Base-by-base conservation (phyloP, 2,797 vertebrate species). In the Nannoperca obscura region DNA sequence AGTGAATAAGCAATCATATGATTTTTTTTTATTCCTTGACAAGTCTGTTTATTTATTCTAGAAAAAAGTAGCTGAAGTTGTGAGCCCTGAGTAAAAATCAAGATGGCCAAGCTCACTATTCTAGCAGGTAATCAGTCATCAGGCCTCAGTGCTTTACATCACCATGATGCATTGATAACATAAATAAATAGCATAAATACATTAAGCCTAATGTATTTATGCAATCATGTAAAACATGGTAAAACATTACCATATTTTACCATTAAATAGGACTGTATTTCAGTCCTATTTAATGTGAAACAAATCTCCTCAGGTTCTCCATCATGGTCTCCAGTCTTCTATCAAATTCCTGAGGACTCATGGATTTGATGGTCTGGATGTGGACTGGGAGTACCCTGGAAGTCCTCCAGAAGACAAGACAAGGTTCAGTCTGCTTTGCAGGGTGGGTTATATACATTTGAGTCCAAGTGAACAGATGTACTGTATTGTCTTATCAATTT, bases 311-410 rank as follows among this genome's bases (percentile, higher is more conserved):
- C 66, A 97, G 96, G 88, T 97, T 96, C 87, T 95, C 95, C 65
- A 76, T 83, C 15, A 96, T 95, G 96, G 90, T 96, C 49, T 93
- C 95, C 86, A 85, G 61, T 57, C 96, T 0, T 87, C 93, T 0
- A 93, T 95, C 46, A 84, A n/a, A 46, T 93, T 97, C 89, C 90
- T 97, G 85, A 95, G 96, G 78, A 91, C 80, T 44, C 88, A 96
- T 64, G 86, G 89, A n/a, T 97, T 97, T 78, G 95, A 97, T 63
- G 96, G 96, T 52, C 92, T 97, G 60, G 96, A 97, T 86, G 91
- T 97, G 82, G 96, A 96, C 87, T 97, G 96, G 95, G 92, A 97
- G 82, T 95, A 96, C 64, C 96, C 96, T 24, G 95, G 95, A 73
- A 97, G 95, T 52, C 95, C 94, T 3, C 75, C 52, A 10, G 63